These are phyloP conservation scores for Physocephala rufipes DNA, from an alignment of 2,888 invertebrate genomes.

Conservation along the genomic window DNA sequence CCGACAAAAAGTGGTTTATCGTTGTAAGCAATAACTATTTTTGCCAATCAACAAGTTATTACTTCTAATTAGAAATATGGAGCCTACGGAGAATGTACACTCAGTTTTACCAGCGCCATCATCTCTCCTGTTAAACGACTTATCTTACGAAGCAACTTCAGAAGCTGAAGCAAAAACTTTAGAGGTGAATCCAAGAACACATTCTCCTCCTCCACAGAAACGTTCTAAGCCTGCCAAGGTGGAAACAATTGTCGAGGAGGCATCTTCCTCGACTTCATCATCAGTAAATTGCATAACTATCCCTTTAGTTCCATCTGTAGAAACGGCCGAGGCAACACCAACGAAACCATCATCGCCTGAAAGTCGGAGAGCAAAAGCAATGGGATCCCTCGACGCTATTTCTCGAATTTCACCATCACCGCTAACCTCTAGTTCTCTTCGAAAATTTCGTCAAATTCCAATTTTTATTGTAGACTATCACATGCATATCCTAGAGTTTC, in stretches of 20 bases:
- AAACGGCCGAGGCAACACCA: slow-evolving; percentile 14
- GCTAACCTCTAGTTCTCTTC: slow-evolving; percentile 31
- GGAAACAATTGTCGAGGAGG: slow-evolving; percentile 17
- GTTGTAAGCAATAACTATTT: no score
- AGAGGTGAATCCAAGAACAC: background rate
- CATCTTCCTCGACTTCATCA: slow-evolving; percentile 22
- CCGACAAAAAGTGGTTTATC: no score
- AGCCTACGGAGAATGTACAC: no score
- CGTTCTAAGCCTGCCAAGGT: background rate
- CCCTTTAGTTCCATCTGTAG: slow-evolving; percentile 15
- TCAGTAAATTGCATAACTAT: slow-evolving; percentile 24
- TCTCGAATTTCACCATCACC: slow-evolving; percentile 35
- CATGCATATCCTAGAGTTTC: slow-evolving; percentile 79
- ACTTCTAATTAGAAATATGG: no score
- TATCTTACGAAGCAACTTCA: background rate
- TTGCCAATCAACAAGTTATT: no score
- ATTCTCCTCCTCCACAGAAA: slow-evolving; percentile 19
- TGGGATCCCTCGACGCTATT: background rate
- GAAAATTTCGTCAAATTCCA: slow-evolving; percentile 70
- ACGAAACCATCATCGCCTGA: slow-evolving; percentile 41
- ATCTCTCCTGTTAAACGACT: no score
- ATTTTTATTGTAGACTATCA: slow-evolving; percentile 82
- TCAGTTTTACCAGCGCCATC: no score
- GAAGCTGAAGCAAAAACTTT: slow-evolving; percentile 17
- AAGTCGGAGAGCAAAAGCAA: slow-evolving; percentile 39